A percentile compares a stretch with the other conserved stretches of the same genome.
phyloP scores from a whole-genome alignment of 2,888 invertebrate species.

The Meiosimyza decipiens region DNA sequence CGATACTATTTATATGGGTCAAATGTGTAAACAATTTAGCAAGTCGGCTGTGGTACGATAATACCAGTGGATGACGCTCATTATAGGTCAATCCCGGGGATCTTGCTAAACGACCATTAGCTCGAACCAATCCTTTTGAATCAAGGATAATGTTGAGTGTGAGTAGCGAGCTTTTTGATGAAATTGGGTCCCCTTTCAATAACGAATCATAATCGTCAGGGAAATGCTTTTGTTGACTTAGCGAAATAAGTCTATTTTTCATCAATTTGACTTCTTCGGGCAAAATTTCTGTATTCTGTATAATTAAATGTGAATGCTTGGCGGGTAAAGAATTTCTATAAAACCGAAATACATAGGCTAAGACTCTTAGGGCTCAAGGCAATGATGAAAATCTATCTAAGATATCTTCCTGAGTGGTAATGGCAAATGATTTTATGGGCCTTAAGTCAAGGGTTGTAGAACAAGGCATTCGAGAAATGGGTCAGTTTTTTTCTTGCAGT shows the following conservation, averaged over 20 bases:
- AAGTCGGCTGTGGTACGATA: neutral
- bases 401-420: too few species aligned
- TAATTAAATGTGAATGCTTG: too few species aligned
- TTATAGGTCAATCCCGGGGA: neutral
- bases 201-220: neutral
- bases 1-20: neutral
- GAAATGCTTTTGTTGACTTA: neutral
- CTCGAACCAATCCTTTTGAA: constrained; percentile 13
- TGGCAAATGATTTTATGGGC: too few species aligned
- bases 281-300: too few species aligned
- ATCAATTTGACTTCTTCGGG: neutral
- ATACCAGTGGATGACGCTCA: neutral
- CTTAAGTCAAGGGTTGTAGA: too few species aligned
- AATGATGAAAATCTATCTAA: too few species aligned
- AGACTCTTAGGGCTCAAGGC: too few species aligned
- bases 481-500: too few species aligned
- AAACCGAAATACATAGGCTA: too few species aligned
- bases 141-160: constrained; percentile 10
- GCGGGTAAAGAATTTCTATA: too few species aligned
- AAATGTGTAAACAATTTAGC: neutral
- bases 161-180: constrained; percentile 1
- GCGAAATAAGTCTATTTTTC: neutral
- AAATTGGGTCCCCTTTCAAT: neutral
- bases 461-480: too few species aligned
- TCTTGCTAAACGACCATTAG: constrained; percentile 7